Evolutionary conservation across 2,888 invertebrate species (phyloP).

Genomic region (Blastobasis lacticolella): DNA sequence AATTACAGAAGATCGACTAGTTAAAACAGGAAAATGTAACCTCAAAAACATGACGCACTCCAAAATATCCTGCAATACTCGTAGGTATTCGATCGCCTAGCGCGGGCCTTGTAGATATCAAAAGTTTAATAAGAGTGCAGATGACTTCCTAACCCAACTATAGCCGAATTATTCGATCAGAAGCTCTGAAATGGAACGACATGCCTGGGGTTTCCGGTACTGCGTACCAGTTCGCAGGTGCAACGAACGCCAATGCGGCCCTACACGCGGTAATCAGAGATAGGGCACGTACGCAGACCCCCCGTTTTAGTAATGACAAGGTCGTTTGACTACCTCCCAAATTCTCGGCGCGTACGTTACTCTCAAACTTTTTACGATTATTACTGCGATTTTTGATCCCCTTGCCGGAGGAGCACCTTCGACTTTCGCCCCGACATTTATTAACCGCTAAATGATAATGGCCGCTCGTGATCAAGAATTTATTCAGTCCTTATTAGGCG

Average conservation of each 20-base stretch:
- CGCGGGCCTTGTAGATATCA: too few relatives aligned
- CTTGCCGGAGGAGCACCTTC: constrained; percentile 33
- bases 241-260: not conserved
- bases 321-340: constrained; percentile 50
- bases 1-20: too few relatives aligned
- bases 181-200: too few relatives aligned
- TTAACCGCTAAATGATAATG: constrained; percentile 65
- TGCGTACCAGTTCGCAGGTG: constrained; percentile 1
- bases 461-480: constrained; percentile 48
- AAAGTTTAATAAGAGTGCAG: too few relatives aligned
- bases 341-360: constrained; percentile 60
- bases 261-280: constrained; percentile 22
- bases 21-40: too few relatives aligned
- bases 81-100: too few relatives aligned
- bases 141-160: too few relatives aligned
- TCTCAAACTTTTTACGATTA: constrained; percentile 66
- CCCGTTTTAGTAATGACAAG: constrained; percentile 36
- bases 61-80: too few relatives aligned
- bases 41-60: too few relatives aligned
- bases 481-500: constrained; percentile 36
- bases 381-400: constrained; percentile 63
- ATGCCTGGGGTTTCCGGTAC: not conserved
- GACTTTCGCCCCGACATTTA: constrained; percentile 52
- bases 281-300: constrained; percentile 33
- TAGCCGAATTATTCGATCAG: too few relatives aligned